Evolutionary conservation across 2,113 vertebrate genomes (phyloP), one percentile per base, ranked within the genome.

Genomic region (Thomomys bottae): DNA sequence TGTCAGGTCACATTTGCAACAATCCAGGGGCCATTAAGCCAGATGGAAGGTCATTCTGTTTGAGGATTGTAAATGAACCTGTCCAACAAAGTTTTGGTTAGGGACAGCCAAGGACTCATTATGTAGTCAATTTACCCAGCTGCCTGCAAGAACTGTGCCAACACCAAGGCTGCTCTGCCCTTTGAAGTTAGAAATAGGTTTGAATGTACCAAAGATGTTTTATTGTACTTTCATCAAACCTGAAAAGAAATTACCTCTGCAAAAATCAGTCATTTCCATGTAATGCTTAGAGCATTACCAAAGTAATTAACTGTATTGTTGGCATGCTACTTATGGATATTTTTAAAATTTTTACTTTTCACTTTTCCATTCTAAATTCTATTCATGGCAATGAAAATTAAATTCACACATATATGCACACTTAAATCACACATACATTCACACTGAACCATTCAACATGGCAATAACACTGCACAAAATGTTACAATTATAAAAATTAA

Each of bases 1-100:
- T 98, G 98, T 98, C 98, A 98, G 97, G 98, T 98, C 96, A 91
- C 86, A 97, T 98, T 97, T 98, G 90, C 89, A 97, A 88, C 96
- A 97, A 97, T 97, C 88, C 84, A 96, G 87, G 70, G 96, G 71
- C 93, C 96, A 97, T 97, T 96, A 97, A 97, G 92, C 66, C 95
- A 97, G 89, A 97, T 89, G 95, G 96, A 97, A 98, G 97, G 98
- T 98, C 97, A 97, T 97, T 97, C 96, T 97, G 76, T 94, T 97
- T 96, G 96, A 97, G 77, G 94, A 96, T 97, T 97, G 95, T 97
- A 98, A 98, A 98, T 97, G 95, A 98, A 97, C 92, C 96, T 97
- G 95, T 97, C 97, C 96, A 96, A 96, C 76, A 96, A 98, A 97
- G 95, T 97, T 97, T 97, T 97, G 95, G 94, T 96, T 97, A 95